Conservation (phyloP, 2,888 invertebrate genomes). For the Polia nebulosa region DNA sequence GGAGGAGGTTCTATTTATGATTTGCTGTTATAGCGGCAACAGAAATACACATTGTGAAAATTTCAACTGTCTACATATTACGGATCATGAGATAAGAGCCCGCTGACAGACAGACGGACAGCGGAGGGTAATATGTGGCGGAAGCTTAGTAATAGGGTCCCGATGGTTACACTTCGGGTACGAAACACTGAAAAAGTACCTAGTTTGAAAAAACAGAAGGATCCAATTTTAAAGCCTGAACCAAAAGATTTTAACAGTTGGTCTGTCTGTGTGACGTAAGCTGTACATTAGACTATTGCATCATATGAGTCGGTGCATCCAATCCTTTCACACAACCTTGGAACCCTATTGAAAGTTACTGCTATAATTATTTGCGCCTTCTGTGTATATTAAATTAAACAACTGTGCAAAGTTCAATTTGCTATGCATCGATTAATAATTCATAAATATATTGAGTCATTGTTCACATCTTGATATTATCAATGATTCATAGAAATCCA, state of each 20-base stretch:
- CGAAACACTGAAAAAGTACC: background rate
- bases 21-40: no score
- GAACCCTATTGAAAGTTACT: conserved; percentile 6
- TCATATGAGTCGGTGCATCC: background rate
- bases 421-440: conserved; percentile 14
- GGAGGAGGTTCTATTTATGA: no score
- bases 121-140: no score
- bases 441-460: conserved; percentile 10
- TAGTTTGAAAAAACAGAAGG: background rate
- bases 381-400: background rate
- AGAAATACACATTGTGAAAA: no score
- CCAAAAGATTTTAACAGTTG: background rate
- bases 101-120: no score
- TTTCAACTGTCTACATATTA: no score
- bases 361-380: background rate
- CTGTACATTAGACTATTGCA: background rate
- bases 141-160: no score
- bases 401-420: conserved; percentile 18
- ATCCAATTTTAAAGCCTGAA: background rate
- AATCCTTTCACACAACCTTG: conserved; percentile 4
- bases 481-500: no score
- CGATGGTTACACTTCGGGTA: no score
- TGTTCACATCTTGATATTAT: background rate
- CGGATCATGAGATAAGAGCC: no score
- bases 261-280: background rate